Percentiles rank a stretch among this genome's conserved stretches.
Evolutionary conservation across 2,113 vertebrate genomes (phyloP).

Genomic region (Pagrus major): DNA sequence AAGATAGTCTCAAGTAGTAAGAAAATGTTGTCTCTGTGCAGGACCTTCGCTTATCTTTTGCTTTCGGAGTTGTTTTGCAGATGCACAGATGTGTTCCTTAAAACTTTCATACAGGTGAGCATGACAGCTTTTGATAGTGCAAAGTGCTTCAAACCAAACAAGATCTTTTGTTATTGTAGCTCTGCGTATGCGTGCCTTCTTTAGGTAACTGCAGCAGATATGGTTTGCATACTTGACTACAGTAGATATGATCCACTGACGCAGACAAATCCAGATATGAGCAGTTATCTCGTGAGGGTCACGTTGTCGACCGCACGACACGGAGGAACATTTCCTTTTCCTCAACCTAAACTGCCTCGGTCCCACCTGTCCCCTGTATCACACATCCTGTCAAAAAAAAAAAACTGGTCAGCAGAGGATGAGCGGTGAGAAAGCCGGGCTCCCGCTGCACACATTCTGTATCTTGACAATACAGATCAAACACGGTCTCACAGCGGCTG

Average conservation of each 20-base stretch:
- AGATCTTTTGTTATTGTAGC: background rate
- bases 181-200: background rate
- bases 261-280: background rate
- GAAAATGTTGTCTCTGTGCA: background rate
- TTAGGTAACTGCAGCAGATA: background rate
- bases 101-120: background rate
- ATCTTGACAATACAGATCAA: constrained; percentile 53
- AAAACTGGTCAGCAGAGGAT: constrained; percentile 17
- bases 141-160: background rate
- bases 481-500: constrained; percentile 19
- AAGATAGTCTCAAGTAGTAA: background rate
- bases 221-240: background rate
- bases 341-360: background rate
- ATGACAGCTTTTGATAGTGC: background rate
- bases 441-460: constrained; percentile 13
- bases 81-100: background rate
- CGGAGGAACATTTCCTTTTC: background rate
- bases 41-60: too few species aligned
- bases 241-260: background rate
- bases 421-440: background rate
- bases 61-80: background rate
- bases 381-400: constrained; percentile 5
- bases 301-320: background rate
- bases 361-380: constrained; percentile 9
- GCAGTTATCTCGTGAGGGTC: background rate